Base-by-base conservation (phyloP, 2,113 vertebrate genomes). In the Coracopsis vasa region DNA sequence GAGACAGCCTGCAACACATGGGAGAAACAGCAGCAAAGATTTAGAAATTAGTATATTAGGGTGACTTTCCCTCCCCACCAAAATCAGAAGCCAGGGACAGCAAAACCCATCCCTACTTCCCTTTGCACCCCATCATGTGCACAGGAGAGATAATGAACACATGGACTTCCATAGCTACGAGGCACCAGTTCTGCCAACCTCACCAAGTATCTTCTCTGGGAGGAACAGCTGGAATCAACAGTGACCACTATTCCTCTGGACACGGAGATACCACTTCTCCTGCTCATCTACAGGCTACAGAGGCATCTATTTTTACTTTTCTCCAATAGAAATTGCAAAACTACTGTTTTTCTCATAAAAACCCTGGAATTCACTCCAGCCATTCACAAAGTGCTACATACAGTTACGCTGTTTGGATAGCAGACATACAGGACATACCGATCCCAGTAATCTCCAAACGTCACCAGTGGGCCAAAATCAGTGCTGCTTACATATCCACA, bases 301-400 rank as follows among this genome's bases (percentile, higher is more conserved):
- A 91, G n/a, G 31, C 58, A 54, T 67, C 47, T 86, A 39, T 87
- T 94, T 96, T 88, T 66, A 90, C n/a, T 64, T 88, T 71, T 73
- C 85, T 67, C 71, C 88, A 58, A 48, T 3, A 92, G 71, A 83
- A 93, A 95, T 42, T 60, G 33, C 28, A 73, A 64, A 95, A 77
- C 82, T 85, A 83, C 45, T 28, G 3, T 71, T 88, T 91, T 94
- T 69, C 51, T 80, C 42, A 11, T 6, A 14, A 66, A 62, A 62
- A 19, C 84, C 81, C 37, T 9, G 69, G 27, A 85, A 86, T 50
- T 84, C 88, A 82, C 47, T 82, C 23, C 44, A 92, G 27, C 58
- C 42, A 69, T 54, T 47, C 31, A 65, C 3, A 41, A 31, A 73
- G 73, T 41, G 39, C 64, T 90, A 70, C 21, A 91, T 95, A 88